Evolutionary conservation across 2,888 invertebrate species (phyloP).

Genomic region (Archips xylosteana): DNA sequence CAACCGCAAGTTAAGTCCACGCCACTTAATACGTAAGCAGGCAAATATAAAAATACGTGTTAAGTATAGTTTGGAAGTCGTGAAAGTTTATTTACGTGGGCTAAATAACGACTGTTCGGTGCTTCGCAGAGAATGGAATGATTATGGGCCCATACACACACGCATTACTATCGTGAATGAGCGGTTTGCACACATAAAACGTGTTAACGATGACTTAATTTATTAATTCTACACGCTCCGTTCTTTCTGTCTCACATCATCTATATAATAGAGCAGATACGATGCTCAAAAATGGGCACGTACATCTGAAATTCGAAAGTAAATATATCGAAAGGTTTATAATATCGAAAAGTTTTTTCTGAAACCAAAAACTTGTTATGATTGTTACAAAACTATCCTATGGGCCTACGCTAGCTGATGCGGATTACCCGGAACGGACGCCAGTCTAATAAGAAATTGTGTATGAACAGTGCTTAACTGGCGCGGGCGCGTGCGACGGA

Average conservation of each 20-base stretch:
- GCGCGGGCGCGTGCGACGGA: too few species aligned
- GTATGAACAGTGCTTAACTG: too few species aligned
- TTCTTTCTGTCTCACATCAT: not conserved
- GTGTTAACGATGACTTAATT: constrained; percentile 2
- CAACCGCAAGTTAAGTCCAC: not conserved
- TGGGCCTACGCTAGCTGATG: too few species aligned
- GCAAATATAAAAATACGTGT: not conserved
- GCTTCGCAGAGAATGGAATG: not conserved
- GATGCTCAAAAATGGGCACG: too few species aligned
- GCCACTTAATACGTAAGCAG: not conserved
- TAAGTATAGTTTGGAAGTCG: not conserved
- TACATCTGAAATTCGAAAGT: too few species aligned
- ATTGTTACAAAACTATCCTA: too few species aligned
- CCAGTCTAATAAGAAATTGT: too few species aligned
- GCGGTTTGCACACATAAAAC: not conserved
- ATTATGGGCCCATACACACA: not conserved
- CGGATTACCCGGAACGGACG: too few species aligned
- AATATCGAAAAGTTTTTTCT: too few species aligned
- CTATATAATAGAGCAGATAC: not conserved
- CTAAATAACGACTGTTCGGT: not conserved
- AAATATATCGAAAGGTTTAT: too few species aligned
- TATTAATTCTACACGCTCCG: not conserved
- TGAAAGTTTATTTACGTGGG: constrained; percentile 3
- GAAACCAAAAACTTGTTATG: too few species aligned
- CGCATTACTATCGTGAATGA: not conserved